Conservation (phyloP, 2,888 invertebrate genomes). For the Trichopria drosophilae region DNA sequence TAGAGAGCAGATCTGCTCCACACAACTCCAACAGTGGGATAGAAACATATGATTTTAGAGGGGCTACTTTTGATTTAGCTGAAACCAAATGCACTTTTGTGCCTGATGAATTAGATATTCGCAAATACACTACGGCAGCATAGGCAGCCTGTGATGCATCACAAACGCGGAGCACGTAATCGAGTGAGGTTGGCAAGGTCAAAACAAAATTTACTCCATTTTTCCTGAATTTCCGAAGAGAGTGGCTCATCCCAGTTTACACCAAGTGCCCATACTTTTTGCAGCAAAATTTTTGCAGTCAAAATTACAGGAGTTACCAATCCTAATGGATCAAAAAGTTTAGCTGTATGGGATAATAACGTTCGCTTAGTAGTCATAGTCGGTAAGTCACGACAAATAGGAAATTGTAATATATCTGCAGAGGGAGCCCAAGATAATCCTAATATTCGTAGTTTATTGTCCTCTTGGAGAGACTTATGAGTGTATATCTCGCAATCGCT, state of each 20-base stretch:
- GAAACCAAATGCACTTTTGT: constrained; percentile 4
- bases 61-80: constrained; percentile 17
- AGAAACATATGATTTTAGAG: constrained; percentile 27
- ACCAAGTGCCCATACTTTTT: constrained; percentile 17
- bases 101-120: not conserved
- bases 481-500: too few relatives aligned
- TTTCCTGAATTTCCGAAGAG: not conserved
- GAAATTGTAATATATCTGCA: too few relatives aligned
- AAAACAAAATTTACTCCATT: not conserved
- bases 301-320: too few relatives aligned
- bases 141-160: constrained; percentile 36
- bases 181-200: not conserved
- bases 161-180: constrained; percentile 19
- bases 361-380: too few relatives aligned
- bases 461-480: too few relatives aligned
- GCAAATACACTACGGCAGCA: constrained; percentile 32
- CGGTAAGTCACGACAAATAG: too few relatives aligned
- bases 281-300: constrained; percentile 26
- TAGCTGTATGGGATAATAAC: too few relatives aligned
- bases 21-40: constrained; percentile 31
- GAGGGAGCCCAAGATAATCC: too few relatives aligned
- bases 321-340: too few relatives aligned
- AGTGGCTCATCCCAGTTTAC: constrained; percentile 11
- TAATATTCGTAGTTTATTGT: too few relatives aligned
- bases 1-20: constrained; percentile 26